These are phyloP conservation scores for Tholera decimalis DNA, from an alignment of 2,888 invertebrate species.

Conservation along the genomic window DNA sequence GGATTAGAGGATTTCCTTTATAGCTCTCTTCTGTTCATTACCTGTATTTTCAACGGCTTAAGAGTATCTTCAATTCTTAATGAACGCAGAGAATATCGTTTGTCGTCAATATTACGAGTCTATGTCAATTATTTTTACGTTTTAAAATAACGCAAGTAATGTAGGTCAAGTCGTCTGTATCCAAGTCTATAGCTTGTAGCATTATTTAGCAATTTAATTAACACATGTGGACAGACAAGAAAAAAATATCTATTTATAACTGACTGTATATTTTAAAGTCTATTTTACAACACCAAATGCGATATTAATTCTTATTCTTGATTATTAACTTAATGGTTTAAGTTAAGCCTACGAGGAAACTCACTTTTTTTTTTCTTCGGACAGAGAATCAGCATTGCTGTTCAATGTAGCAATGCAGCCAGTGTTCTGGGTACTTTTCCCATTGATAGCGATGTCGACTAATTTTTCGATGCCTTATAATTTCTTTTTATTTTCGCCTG, in stretches of 20 bases:
- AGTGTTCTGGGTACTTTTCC: too few species aligned
- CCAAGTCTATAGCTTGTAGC: background rate
- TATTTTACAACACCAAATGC: background rate
- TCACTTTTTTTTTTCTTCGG: too few species aligned
- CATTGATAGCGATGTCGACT: too few species aligned
- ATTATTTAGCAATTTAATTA: background rate
- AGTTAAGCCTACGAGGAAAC: slow-evolving; percentile 2
- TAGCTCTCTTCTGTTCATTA: slow-evolving; percentile 5
- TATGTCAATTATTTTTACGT: slow-evolving; percentile 1
- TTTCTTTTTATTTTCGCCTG: too few species aligned
- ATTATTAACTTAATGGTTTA: background rate
- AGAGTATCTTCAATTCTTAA: slow-evolving; percentile 9
- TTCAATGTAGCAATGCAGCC: too few species aligned
- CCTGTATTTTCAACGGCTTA: slow-evolving; percentile 7
- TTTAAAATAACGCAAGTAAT: too few species aligned
- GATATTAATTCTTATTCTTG: background rate
- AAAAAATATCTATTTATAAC: background rate
- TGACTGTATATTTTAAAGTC: background rate
- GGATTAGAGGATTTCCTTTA: slow-evolving; percentile 41
- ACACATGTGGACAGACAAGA: background rate
- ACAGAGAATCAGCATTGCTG: too few species aligned
- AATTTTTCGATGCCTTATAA: too few species aligned
- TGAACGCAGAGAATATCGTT: background rate
- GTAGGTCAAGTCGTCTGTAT: slow-evolving; percentile 6
- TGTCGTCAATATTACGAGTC: background rate